These are phyloP conservation scores for Cynocephalus volans DNA, from an alignment of 2,113 vertebrate species.

Conservation along the genomic window DNA sequence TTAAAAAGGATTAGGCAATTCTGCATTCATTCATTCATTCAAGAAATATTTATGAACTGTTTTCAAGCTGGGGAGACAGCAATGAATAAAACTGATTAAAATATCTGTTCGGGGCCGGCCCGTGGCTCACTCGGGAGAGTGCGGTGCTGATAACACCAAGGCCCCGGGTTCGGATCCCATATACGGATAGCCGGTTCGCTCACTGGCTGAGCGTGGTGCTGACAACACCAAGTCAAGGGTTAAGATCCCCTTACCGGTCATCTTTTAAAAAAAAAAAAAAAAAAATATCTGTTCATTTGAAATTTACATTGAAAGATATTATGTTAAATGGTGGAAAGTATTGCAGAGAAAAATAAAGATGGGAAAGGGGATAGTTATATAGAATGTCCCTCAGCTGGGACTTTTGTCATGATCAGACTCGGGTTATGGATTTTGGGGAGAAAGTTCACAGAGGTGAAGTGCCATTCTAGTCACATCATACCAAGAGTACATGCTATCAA, in stretches of 20 bases:
- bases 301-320: background rate
- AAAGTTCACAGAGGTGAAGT: background rate
- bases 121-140: too few relatives aligned
- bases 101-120: too few relatives aligned
- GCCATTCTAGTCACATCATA: background rate
- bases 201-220: too few relatives aligned
- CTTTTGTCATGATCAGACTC: background rate
- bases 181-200: too few relatives aligned
- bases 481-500: background rate
- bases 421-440: background rate
- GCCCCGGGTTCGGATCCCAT: too few relatives aligned
- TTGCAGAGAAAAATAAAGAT: background rate
- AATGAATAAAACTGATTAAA: background rate
- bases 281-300: background rate
- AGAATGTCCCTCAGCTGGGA: background rate
- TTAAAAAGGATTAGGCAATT: background rate
- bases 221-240: too few relatives aligned
- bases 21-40: background rate
- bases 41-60: slow-evolving; percentile 6
- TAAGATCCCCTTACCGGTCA: too few relatives aligned
- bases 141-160: too few relatives aligned
- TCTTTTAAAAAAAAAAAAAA: too few relatives aligned
- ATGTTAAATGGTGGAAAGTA: background rate
- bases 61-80: background rate
- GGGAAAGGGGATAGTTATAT: background rate